These are phyloP conservation scores for Drosophila ogumai DNA, from an alignment of 1,140 invertebrate genomes.

Conservation along the genomic window DNA sequence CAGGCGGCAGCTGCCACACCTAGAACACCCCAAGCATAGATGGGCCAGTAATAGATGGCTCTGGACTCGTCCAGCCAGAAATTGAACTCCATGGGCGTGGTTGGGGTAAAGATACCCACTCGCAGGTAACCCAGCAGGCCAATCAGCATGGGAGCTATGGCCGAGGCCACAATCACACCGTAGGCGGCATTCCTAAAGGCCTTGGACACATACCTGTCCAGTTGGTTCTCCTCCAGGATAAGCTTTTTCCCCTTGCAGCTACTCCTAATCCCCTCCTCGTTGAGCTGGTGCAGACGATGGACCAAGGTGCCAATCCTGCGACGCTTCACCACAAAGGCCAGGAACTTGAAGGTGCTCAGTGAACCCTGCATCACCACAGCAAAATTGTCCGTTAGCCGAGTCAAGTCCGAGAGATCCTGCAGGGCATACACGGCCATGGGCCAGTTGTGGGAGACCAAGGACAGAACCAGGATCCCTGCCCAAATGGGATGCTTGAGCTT, in stretches of 20 bases:
- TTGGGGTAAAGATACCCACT: slow-evolving; percentile 15
- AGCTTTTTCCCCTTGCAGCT: neutral
- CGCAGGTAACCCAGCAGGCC: slow-evolving; percentile 17
- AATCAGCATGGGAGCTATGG: slow-evolving; percentile 24
- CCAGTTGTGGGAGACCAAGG: slow-evolving; percentile 45
- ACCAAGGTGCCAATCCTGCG: slow-evolving; percentile 22
- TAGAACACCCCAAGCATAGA: slow-evolving; percentile 47
- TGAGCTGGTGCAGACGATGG: slow-evolving; percentile 31
- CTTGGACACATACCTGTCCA: slow-evolving; percentile 34
- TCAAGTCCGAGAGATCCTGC: slow-evolving; percentile 38
- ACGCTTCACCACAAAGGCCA: slow-evolving; percentile 32
- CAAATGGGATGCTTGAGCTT: slow-evolving; percentile 36
- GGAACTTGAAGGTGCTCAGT: slow-evolving; percentile 41
- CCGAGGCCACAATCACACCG: slow-evolving; percentile 19
- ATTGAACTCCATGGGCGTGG: slow-evolving; percentile 58
- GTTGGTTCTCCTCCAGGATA: slow-evolving; percentile 30
- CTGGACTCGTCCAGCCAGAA: slow-evolving; percentile 50
- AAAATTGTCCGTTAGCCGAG: slow-evolving; percentile 32
- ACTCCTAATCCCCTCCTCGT: neutral
- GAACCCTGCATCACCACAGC: slow-evolving; percentile 39
- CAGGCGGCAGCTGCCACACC: slow-evolving; percentile 34
- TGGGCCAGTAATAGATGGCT: slow-evolving; percentile 38
- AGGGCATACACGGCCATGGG: slow-evolving; percentile 48
- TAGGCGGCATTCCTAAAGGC: slow-evolving; percentile 40
- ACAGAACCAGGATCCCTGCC: slow-evolving; percentile 27